Evolutionary conservation across 2,797 vertebrate species (phyloP), one percentile per base, ranked within the genome.

Genomic region (Fundulus diaphanus): DNA sequence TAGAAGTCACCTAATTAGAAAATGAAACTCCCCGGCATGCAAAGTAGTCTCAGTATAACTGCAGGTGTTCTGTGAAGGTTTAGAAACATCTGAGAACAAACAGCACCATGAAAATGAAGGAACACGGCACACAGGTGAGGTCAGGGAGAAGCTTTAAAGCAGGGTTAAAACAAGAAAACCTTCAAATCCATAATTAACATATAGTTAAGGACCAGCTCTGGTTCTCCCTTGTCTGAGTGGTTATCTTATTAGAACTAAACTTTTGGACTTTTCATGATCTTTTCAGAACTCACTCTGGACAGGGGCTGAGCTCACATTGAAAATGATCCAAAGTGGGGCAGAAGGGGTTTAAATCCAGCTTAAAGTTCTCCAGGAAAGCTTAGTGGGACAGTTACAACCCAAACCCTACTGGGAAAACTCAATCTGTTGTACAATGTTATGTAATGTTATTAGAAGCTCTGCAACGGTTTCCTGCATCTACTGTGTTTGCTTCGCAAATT

Each of bases 321-420:
- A 66, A 66, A 42, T 16, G 63, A 54, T 54, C 52, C 24, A 18
- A 24, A 22, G 3, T 24, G 18, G 49, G 49, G 49, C 49, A 37
- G 59, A 63, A 63, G 63, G 24, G 63, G 63, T 66, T 66, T n/a
- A n/a, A 40, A 66, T 40, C 37, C 63, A 42, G 37, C 37, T 66
- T 66, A 66, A 66, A 66, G 22, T 40, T 11, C 24, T 66, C 37
- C 59, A 63, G 59, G 59, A 63, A 63, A 63, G 59, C 59, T 37
- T 24, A 63, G 59, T 37, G 59, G 59, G 59, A 15, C 35, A 7
- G 63, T 22, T 37, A 24, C 24, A 42, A 66, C 13, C 24, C 4
- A 13, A 48, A 48, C 46, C 13, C 13, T 48, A 15, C 16, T 48
- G 46, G 46, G 18, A 35, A 42, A 42, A 42, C 37, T 22, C 37